These are phyloP conservation scores for Hemibagrus wyckioides DNA, from an alignment of 2,113 vertebrate species.

Conservation along the genomic window DNA sequence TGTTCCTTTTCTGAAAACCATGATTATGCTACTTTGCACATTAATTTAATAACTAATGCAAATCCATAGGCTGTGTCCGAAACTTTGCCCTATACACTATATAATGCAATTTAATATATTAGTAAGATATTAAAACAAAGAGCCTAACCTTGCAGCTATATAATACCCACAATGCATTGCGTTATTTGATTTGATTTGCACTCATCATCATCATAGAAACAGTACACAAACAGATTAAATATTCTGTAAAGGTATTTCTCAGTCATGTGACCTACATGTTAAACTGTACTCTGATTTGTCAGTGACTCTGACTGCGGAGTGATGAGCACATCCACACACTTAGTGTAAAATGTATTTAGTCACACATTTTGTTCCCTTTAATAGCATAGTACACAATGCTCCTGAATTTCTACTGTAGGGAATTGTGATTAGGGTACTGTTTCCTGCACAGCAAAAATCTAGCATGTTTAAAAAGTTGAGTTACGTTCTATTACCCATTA, in stretches of 20 bases:
- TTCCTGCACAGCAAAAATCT: background rate
- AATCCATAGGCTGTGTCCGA: background rate
- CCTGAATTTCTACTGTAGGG: background rate
- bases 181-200: background rate
- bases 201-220: background rate
- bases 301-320: background rate
- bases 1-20: background rate
- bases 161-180: background rate
- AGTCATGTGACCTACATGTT: background rate
- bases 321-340: background rate
- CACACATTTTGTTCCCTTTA: background rate
- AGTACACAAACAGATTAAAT: background rate
- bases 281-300: background rate
- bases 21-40: background rate
- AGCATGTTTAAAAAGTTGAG: conserved; percentile 2
- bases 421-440: background rate
- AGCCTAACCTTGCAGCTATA: background rate
- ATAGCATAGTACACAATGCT: background rate
- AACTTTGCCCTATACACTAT: background rate
- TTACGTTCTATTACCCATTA: background rate
- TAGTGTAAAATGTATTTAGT: background rate
- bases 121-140: background rate
- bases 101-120: background rate
- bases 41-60: conserved; percentile 13
- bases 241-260: background rate